Evolutionary conservation across 2,888 invertebrate species (phyloP).

Genomic region (Drosophila cognata): DNA sequence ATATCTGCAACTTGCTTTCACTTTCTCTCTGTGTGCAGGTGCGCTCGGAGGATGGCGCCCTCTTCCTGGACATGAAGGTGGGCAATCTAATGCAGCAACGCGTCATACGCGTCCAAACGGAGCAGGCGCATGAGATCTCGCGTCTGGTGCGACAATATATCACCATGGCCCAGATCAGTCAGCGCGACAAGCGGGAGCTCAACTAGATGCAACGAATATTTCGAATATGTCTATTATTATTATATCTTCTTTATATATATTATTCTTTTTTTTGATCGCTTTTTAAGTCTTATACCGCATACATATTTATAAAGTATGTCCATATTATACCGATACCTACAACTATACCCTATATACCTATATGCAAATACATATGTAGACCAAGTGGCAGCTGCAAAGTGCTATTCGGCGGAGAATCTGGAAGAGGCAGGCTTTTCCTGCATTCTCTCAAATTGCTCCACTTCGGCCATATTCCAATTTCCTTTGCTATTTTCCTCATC

Average conservation of each 20-base stretch:
- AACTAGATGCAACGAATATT: constrained; percentile 67
- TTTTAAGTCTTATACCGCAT: constrained; percentile 42
- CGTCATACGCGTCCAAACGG: constrained; percentile 97
- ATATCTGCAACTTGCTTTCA: background rate
- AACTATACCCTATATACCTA: constrained; percentile 14
- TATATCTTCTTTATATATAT: constrained; percentile 27
- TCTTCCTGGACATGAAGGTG: constrained; percentile 98
- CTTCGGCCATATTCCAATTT: constrained; percentile 58
- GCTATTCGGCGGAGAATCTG: constrained; percentile 6
- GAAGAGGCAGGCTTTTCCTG: constrained; percentile 2
- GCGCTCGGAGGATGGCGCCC: constrained; percentile 94
- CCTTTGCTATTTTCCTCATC: background rate
- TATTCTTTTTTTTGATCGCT: constrained; percentile 47
- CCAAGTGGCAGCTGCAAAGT: constrained; percentile 27
- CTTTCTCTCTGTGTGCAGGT: constrained; percentile 85
- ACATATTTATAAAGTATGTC: constrained; percentile 27
- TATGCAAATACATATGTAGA: constrained; percentile 16
- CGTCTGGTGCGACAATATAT: constrained; percentile 98
- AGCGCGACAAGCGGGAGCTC: constrained; percentile 83
- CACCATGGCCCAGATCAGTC: constrained; percentile 91
- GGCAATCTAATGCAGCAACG: constrained; percentile 98
- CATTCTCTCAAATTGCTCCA: constrained; percentile 6
- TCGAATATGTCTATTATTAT: constrained; percentile 38
- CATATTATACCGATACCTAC: constrained; percentile 23
- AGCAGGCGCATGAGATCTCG: constrained; percentile 98